Percentiles rank a stretch among this genome's conserved stretches.
These are phyloP conservation scores for Caenorhabditis afra DNA, from an alignment of 2,888 invertebrate species.

Conservation along the genomic window DNA sequence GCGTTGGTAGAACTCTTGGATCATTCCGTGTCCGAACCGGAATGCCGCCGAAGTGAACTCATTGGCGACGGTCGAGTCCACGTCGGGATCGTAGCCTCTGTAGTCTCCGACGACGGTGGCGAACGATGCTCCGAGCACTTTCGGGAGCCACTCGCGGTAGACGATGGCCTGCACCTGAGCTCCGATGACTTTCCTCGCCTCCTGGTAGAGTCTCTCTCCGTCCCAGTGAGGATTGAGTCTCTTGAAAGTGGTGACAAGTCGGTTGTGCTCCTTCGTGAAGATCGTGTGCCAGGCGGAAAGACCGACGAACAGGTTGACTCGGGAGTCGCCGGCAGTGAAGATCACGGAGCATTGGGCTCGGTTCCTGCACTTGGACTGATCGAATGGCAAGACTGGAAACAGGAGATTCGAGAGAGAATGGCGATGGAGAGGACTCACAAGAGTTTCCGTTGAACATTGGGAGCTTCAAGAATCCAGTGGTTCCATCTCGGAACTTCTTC, in stretches of 20 bases:
- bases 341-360: conserved; percentile 75
- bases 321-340: conserved; percentile 80
- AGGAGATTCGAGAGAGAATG: background rate
- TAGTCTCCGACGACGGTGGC: conserved; percentile 88
- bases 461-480: conserved; percentile 75
- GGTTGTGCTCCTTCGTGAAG: conserved; percentile 93
- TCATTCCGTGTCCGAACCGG: conserved; percentile 94
- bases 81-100: conserved; percentile 88
- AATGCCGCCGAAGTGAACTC: conserved; percentile 97
- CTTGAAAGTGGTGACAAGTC: conserved; percentile 88
- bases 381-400: conserved; percentile 76
- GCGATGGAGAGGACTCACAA: conserved; percentile 14
- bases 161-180: conserved; percentile 84
- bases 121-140: conserved; percentile 87
- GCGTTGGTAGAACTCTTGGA: conserved; percentile 89
- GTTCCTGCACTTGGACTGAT: conserved; percentile 74
- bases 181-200: conserved; percentile 89
- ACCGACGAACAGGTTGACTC: conserved; percentile 81
- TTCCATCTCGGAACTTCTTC: conserved; percentile 78
- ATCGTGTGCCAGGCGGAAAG: conserved; percentile 84
- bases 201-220: conserved; percentile 90
- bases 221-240: conserved; percentile 93
- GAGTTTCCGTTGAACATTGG: conserved; percentile 75
- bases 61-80: conserved; percentile 92
- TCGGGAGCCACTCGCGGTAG: conserved; percentile 89